These are phyloP conservation scores for Erebia aethiops DNA, from an alignment of 2,888 invertebrate genomes.

Conservation along the genomic window DNA sequence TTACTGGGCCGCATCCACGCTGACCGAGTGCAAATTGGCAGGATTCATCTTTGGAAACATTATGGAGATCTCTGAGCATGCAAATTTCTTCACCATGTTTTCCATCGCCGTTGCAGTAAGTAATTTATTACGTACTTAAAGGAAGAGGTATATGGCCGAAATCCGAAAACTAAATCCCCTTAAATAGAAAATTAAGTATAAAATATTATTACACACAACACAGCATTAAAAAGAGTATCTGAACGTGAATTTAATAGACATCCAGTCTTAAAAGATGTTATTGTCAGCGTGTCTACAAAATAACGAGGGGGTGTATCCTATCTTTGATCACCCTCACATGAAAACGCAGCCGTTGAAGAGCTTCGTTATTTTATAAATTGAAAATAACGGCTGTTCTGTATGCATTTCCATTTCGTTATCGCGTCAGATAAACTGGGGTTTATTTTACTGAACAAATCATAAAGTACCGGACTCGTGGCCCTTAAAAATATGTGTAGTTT, in stretches of 20 bases:
- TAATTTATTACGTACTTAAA: too few relatives aligned
- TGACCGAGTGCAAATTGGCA: too few relatives aligned
- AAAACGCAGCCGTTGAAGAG: constrained; percentile 63
- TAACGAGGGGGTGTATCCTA: constrained; percentile 63
- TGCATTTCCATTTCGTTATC: constrained; percentile 15
- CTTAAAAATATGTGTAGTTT: too few relatives aligned
- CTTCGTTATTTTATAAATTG: constrained; percentile 59
- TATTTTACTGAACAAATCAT: neutral
- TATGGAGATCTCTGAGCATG: too few relatives aligned
- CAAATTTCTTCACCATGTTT: too few relatives aligned
- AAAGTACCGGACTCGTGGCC: neutral
- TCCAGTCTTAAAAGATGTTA: constrained; percentile 62
- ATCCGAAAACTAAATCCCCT: too few relatives aligned
- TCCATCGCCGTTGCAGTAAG: too few relatives aligned
- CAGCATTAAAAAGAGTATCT: constrained; percentile 46
- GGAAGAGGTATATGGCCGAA: too few relatives aligned
- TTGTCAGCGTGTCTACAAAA: constrained; percentile 58
- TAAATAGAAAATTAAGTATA: neutral
- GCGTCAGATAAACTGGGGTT: constrained; percentile 9
- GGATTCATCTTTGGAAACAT: too few relatives aligned
- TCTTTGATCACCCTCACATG: constrained; percentile 55
- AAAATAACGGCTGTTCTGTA: constrained; percentile 41
- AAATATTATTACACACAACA: neutral
- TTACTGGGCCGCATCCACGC: too few relatives aligned
- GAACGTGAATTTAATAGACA: constrained; percentile 69